Base-by-base conservation (phyloP, 2,888 invertebrate species). In the Aleiodes alternator region DNA sequence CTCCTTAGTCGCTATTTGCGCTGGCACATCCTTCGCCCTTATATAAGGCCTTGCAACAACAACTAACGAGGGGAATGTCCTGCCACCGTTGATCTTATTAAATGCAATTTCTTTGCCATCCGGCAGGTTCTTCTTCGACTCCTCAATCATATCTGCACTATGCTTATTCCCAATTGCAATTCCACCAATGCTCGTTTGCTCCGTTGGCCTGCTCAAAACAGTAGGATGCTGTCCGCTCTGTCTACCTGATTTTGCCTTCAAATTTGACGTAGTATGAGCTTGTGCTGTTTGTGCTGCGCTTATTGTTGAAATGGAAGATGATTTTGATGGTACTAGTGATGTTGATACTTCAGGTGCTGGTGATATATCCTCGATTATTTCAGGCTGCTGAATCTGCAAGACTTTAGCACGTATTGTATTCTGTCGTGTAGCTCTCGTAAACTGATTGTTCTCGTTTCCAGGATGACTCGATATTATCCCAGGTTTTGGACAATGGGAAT, bases 11-110 rank as follows among this genome's bases (percentile, higher is more conserved):
- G 87, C 82, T 51, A 86, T 75, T 75, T 86, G 84, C 16, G 87
- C 81, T 0, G 87, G 77, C 6, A 90, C 85, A 78, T 95, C 95
- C 86, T 95, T 95, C 0, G 93, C 92, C 73, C 93, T 93, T 0
- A 97, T 91, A 90, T 94, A 94, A 0, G 96, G 96, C 43, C 96
- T 92, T 0, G 96, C 96, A 23, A 95, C 93, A 0, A 97, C 96
- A 43, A 96, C 96, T 69, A 97, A 90, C 0, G 96, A 96, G 0
- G 96, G 96, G 90, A 94, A 96, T 0, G 96, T 96, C 88, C 96
- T 95, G 53, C 96, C 94, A 89, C 93, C 94, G 90, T 94, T 94
- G 73, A 95, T 88, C 87, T 95, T 96, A 85, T 94, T 95, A 84
- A 95, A 94, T 0, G 95, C 93, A 3, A 96, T 93, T 88, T 96